These are phyloP conservation scores for Lepidocolaptes lacrymiger DNA, from an alignment of 2,797 vertebrate genomes.

Conservation along the genomic window DNA sequence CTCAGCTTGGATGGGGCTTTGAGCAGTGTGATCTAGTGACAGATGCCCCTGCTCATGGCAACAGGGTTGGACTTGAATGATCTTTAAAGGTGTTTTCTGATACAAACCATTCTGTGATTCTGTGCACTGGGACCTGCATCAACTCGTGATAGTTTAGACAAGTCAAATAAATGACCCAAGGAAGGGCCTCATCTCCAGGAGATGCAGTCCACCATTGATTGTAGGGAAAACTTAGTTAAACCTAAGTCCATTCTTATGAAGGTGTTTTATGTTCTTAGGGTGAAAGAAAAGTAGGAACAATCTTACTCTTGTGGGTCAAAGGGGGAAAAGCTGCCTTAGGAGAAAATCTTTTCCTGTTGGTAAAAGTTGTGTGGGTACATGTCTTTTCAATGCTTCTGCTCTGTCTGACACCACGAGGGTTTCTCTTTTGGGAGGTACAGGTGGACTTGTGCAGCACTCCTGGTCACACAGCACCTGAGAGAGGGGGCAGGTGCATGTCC, in stretches of 20 bases:
- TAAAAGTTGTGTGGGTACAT: not conserved
- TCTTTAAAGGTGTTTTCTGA: not conserved
- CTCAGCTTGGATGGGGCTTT: accelerated
- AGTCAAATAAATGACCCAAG: not conserved
- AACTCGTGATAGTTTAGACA: not conserved
- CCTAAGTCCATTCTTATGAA: not conserved
- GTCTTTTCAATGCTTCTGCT: not conserved
- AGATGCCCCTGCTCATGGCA: not conserved
- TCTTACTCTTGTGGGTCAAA: not conserved
- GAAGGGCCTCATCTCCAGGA: not conserved
- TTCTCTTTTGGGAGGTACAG: not conserved
- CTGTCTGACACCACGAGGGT: not conserved
- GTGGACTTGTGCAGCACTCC: not conserved
- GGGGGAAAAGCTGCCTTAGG: not conserved
- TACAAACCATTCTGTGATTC: not conserved
- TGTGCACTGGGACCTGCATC: not conserved
- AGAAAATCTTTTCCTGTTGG: not conserved
- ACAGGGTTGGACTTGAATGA: not conserved
- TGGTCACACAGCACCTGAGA: not conserved
- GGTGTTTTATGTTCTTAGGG: not conserved
- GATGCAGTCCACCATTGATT: not conserved
- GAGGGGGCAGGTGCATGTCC: no score
- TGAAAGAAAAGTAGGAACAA: not conserved
- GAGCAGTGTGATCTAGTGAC: not conserved
- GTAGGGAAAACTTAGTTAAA: not conserved